Evolutionary conservation across 2,113 vertebrate species (phyloP).

Genomic region (Bos indicus): DNA sequence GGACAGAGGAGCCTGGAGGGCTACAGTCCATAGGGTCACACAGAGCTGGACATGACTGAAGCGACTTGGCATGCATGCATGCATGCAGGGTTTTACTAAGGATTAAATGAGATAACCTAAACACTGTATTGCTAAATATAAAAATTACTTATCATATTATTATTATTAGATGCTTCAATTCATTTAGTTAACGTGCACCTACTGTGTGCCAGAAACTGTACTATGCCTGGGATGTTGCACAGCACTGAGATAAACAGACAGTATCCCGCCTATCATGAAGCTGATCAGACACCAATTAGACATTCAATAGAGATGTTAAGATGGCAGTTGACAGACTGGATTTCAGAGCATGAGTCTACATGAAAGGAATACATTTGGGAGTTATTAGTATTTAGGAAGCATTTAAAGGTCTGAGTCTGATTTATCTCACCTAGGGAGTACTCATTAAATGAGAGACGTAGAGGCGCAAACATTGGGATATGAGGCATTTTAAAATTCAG

Average conservation of each 20-base stretch:
- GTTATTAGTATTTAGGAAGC: background rate
- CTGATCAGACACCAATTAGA: background rate
- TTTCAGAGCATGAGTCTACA: background rate
- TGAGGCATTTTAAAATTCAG: background rate
- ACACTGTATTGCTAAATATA: background rate
- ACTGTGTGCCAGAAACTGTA: background rate
- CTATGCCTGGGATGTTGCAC: background rate
- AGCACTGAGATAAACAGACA: background rate
- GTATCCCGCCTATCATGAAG: background rate
- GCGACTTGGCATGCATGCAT: background rate
- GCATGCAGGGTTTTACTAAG: background rate
- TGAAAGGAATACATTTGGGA: background rate
- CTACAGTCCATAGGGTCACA: background rate
- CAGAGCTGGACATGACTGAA: background rate
- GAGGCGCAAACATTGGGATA: background rate
- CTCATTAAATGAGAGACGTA: background rate
- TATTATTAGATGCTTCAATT: background rate
- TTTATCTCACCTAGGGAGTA: background rate
- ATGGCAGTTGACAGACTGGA: background rate
- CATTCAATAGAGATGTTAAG: background rate
- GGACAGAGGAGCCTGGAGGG: background rate
- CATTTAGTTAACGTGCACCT: background rate
- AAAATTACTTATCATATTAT: background rate
- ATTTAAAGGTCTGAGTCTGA: background rate
- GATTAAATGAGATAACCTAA: background rate